Conservation (phyloP, 2,888 invertebrate species). For the Leptura quadrifasciata region DNA sequence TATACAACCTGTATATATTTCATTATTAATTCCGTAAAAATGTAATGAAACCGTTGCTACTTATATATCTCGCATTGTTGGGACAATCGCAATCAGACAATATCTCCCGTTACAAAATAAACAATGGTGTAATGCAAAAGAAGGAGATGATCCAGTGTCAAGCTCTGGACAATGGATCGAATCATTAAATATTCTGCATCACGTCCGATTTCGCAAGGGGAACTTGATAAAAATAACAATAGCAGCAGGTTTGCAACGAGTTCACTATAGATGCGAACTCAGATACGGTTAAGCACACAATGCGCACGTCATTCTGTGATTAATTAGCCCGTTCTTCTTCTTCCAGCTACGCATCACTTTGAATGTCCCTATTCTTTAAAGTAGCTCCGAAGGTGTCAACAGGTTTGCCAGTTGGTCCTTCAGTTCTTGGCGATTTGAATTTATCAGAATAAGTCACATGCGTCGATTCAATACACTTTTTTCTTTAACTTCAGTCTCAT, state of each 20-base stretch:
- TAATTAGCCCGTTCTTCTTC: conserved; percentile 66
- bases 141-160: conserved; percentile 67
- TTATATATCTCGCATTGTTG: conserved; percentile 37
- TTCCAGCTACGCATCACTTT: conserved; percentile 44
- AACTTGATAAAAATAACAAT: conserved; percentile 68
- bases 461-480: neutral
- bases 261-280: conserved; percentile 65
- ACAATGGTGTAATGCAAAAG: conserved; percentile 65
- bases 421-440: neutral
- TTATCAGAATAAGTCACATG: neutral
- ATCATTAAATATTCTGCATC: conserved; percentile 69
- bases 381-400: conserved; percentile 45
- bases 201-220: conserved; percentile 69
- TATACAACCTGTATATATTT: conserved; percentile 21
- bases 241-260: conserved; percentile 67
- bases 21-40: conserved; percentile 9
- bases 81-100: conserved; percentile 59
- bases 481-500: too few species aligned
- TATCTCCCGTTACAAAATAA: conserved; percentile 62
- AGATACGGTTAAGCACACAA: conserved; percentile 67
- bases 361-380: conserved; percentile 42
- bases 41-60: conserved; percentile 39
- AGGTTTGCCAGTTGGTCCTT: conserved; percentile 46
- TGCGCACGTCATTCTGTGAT: conserved; percentile 68
- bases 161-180: conserved; percentile 66